Evolutionary conservation across 2,888 invertebrate species (phyloP), one percentile per base, ranked within the genome.

Genomic region (Mylabris sibirica): DNA sequence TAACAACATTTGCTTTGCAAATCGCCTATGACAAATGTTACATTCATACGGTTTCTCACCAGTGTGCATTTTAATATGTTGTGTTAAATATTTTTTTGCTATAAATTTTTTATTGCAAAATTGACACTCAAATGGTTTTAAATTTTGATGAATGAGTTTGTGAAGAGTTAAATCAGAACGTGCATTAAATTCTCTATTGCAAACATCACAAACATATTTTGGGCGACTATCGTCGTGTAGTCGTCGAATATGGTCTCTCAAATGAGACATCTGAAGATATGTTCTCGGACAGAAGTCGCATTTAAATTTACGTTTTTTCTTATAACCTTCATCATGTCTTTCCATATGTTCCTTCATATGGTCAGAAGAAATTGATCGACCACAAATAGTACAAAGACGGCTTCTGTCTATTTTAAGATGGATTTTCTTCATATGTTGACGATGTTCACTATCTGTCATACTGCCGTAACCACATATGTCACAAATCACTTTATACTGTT

Each of bases 401-500:
- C 73, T 74, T 49, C 66, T 74, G 64, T 78, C 74, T 41, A 72
- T 62, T 17, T 65, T 17, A 3, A 75, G 76, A 64, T 78, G 79
- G 62, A 78, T 79, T 9, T 74, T 72, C 6, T 76, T 75, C 72
- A 77, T 73, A 64, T 78, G 78, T 53, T 78, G 63, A 9, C 76
- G 74, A 12, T 77, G 65, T 59, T 82, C 82, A 14, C 24, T 24
- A 44, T 77, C 76, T 0, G 78, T 77, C 8, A 80, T 78, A 67
- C 81, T 81, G 8, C 79, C 76, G 22, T 75, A 65, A 8, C 71
- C 70, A 65, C 82, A 82, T 6, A 75, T 53, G 60, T 79, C 76
- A 65, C 90, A 90, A 0, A 87, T 81, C 41, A 87, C 87, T 3
- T 86, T 86, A 71, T 86, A 87, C 24, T 87, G 86, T 0, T 87